These are phyloP conservation scores for Cantharis flavilabris DNA, from an alignment of 2,888 invertebrate genomes.

Conservation along the genomic window DNA sequence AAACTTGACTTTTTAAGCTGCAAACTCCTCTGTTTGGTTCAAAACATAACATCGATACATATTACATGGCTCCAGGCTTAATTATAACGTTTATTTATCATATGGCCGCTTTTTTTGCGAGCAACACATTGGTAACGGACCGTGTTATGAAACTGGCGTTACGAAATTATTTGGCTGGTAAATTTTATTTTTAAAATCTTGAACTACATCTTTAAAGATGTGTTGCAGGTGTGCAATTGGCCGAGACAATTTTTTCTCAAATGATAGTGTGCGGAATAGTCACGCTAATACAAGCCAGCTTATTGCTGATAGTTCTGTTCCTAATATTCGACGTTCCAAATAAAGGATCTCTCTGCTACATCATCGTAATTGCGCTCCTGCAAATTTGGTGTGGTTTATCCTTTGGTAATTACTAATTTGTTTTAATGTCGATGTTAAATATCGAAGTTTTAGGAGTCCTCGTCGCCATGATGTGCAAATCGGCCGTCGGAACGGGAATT, in stretches of 20 bases:
- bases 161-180: slow-evolving; percentile 31
- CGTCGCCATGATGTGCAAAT: slow-evolving; percentile 16
- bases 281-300: slow-evolving; percentile 20
- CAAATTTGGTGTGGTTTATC: slow-evolving; percentile 33
- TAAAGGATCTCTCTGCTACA: slow-evolving; percentile 5
- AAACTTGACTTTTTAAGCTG: slow-evolving; percentile 6
- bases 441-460: slow-evolving; percentile 22
- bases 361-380: slow-evolving; percentile 16
- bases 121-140: slow-evolving; percentile 23
- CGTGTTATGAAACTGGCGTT: slow-evolving; percentile 14
- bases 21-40: slow-evolving; percentile 26
- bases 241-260: slow-evolving; percentile 28
- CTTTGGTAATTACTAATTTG: slow-evolving; percentile 24
- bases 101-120: slow-evolving; percentile 26
- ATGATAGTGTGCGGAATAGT: slow-evolving; percentile 27
- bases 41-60: slow-evolving; percentile 13
- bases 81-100: slow-evolving; percentile 25
- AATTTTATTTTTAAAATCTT: background rate
- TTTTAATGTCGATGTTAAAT: background rate
- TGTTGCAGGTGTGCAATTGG: slow-evolving; percentile 20
- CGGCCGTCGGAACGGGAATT: slow-evolving; percentile 20
- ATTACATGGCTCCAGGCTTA: slow-evolving; percentile 28
- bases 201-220: background rate
- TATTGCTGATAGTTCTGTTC: slow-evolving; percentile 22
- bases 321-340: slow-evolving; percentile 19